Evolutionary conservation across 2,113 vertebrate species (phyloP), one percentile per base, ranked within the genome.

Genomic region (Apteryx mantelli): DNA sequence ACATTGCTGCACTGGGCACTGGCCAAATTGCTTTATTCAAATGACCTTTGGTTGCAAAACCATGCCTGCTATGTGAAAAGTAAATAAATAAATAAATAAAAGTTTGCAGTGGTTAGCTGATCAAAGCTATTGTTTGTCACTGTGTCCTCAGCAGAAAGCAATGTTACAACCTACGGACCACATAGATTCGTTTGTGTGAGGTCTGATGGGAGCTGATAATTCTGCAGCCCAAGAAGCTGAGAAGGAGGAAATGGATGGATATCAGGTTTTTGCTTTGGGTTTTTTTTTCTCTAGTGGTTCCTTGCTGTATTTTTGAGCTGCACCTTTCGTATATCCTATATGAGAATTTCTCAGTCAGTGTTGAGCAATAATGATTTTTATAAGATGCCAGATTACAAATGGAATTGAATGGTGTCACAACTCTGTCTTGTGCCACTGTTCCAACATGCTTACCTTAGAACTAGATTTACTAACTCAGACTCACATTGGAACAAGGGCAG

Each of bases 41-140:
- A 11, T 42, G 82, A 82, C 77, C 80, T 95, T 89, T 70, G 53
- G 30, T 75, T 82, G 42, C 46, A 77, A 83, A 93, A 40, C 82
- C 68, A n/a, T 52, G 77, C 56, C 89, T 82, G 88, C 90, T 85
- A 87, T 50, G 89, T 61, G 53, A 69, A 86, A 93, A 77, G 56
- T 22, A 93, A 91, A 42, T 74, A 81, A 97, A 89, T 81, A 91
- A 95, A 88, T 52, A 95, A 91, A 87, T 81, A 64, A 12, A 48
- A 42, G 63, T 58, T 85, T 95, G 89, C 70, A 82, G 65, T 48
- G 93, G 86, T 96, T 87, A 30, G 93, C 8, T 91, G 96, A 97
- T 97, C 97, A 97, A 97, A 97, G 97, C 81, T 36, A 4, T 50
- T 36, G 32, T 55, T 89, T 80, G 34, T 60, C 88, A 89, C 70